Evolutionary conservation across 2,797 vertebrate genomes (phyloP), one percentile per base, ranked within the genome.

Genomic region (Brachymystax lenok): DNA sequence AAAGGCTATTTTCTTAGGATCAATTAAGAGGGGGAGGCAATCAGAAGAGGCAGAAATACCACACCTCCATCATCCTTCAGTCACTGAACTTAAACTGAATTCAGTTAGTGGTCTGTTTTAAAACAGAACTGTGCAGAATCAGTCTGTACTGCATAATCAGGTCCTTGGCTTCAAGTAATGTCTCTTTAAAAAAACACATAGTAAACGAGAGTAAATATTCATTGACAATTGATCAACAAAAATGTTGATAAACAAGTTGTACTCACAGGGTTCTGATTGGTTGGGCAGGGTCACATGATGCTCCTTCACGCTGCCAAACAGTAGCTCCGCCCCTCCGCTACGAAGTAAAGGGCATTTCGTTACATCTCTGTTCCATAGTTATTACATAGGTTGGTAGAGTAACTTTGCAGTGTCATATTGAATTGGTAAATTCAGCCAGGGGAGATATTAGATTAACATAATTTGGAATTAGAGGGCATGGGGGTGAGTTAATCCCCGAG

Each of bases 271-370:
- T 72, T 94, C 92, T 17, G 95, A 87, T 75, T 96, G 96, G 90
- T 83, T 90, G 30, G 97, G 97, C 82, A 99, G 92, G 74, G 93
- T 96, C 93, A 99, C 94, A 33, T 94, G 94, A 90, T 99, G 97
- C 74, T 96, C 92, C 92, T 96, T 98, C 35, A 97, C 86, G 2
- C 97, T 97, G 63, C 94, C 91, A 73, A 99, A 98, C 74, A 99
- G 95, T 82, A 99, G 94, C 82, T 99, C 98, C 0, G 97, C 98
- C 79, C 98, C 97, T 59, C 98, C 98, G 81, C 98, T 98, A 46
- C n/a, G 56, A 61, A 8, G 56, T 8, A 61, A 61, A 61, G 56
- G 56, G 40, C 12, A 30, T 27, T 46, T 19, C 16, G 27, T 27
- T 0, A 10, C 0, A 0, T 0, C 17, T 21, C 3, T 21, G 13